A percentile compares a stretch with the other conserved stretches of the same genome.
Conservation (phyloP, 1,140 invertebrate species). For the Pachypeltis micranthus region DNA sequence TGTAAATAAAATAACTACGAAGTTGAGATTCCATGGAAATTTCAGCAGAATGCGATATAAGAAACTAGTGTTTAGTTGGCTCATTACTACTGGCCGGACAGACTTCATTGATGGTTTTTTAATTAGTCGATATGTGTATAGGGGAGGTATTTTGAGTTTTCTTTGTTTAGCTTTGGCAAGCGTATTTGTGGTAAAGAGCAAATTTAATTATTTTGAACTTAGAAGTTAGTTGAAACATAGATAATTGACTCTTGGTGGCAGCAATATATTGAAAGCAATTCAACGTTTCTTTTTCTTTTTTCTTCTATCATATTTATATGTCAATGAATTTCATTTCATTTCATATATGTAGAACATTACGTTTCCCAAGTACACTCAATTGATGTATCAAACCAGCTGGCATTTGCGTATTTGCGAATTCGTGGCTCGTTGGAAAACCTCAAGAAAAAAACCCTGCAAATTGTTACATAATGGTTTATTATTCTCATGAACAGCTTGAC, state of each 20-base stretch:
- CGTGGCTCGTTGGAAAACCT: too few relatives aligned
- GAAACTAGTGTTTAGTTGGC: not conserved
- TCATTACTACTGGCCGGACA: not conserved
- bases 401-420: too few relatives aligned
- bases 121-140: not conserved
- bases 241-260: not conserved
- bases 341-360: not conserved
- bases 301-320: not conserved
- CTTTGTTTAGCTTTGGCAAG: not conserved
- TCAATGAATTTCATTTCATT: not conserved
- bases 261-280: not conserved
- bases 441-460: too few relatives aligned
- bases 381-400: too few relatives aligned
- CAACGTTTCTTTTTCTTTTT: not conserved
- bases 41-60: not conserved
- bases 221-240: too few relatives aligned
- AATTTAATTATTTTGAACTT: too few relatives aligned
- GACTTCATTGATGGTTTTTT: too few relatives aligned
- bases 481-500: too few relatives aligned
- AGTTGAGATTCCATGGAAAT: not conserved
- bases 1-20: too few relatives aligned
- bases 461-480: too few relatives aligned
- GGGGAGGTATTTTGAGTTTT: not conserved
- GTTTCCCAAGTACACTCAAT: too few relatives aligned
- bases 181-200: not conserved